phyloP scores from a whole-genome alignment of 2,113 vertebrate species.

The Rhinoptilus africanus region DNA sequence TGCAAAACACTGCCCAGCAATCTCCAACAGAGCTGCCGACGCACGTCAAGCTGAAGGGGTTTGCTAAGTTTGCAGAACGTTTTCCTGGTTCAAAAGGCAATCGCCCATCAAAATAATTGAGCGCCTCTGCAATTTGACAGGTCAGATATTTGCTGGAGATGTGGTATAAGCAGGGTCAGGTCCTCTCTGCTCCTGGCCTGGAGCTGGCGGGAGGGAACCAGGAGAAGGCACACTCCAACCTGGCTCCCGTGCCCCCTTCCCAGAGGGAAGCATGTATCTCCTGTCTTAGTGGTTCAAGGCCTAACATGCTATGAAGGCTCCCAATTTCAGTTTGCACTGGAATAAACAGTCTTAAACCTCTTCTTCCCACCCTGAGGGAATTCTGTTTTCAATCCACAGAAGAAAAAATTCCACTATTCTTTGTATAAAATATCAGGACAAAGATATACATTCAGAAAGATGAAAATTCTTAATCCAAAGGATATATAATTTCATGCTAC shows the following conservation, averaged over 20 bases:
- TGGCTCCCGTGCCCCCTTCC: rapidly evolving
- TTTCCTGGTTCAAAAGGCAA: conserved; percentile 1
- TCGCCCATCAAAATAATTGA: not conserved
- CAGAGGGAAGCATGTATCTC: not conserved
- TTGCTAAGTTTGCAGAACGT: rapidly evolving
- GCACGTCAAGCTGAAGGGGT: not conserved
- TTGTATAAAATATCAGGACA: not conserved
- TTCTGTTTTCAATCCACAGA: not conserved
- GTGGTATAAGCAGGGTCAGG: not conserved
- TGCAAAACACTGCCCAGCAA: not conserved
- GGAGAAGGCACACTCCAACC: not conserved
- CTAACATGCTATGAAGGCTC: not conserved
- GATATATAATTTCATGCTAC: not conserved
- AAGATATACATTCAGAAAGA: not conserved
- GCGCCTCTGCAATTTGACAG: rapidly evolving
- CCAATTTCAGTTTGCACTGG: not conserved
- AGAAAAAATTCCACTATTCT: not conserved
- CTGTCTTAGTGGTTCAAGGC: not conserved
- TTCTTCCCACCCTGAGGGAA: not conserved
- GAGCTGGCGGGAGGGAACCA: not conserved
- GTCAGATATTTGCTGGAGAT: not conserved
- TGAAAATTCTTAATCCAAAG: not conserved
- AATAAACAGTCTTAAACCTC: not conserved
- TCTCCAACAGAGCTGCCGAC: not conserved
- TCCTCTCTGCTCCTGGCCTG: not conserved